phyloP scores from a whole-genome alignment of 1,140 invertebrate genomes.

The Theocolax elegans region DNA sequence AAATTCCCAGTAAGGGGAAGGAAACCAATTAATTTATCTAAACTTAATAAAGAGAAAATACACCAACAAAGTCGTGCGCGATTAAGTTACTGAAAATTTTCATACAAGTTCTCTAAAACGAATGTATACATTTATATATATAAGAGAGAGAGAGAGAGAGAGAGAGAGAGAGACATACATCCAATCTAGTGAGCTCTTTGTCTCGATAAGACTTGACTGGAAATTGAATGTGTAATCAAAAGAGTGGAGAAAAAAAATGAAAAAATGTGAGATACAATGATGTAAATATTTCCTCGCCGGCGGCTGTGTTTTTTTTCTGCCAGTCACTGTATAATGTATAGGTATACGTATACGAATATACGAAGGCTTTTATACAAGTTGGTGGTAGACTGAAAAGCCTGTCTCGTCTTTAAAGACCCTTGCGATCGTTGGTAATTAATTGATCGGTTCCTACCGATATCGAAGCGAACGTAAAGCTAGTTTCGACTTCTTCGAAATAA shows the following conservation, averaged over 20 bases:
- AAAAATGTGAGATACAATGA: neutral
- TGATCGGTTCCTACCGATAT: constrained; percentile 54
- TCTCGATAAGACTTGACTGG: constrained; percentile 45
- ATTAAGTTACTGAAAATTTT: too few species aligned
- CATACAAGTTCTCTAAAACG: too few species aligned
- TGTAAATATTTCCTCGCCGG: constrained; percentile 1
- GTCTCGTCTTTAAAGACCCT: constrained; percentile 6
- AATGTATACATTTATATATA: too few species aligned
- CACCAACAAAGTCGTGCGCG: too few species aligned
- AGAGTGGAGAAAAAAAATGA: too few species aligned
- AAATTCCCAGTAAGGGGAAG: too few species aligned
- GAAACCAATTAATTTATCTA: too few species aligned
- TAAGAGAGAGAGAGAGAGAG: too few species aligned
- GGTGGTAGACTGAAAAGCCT: too few species aligned
- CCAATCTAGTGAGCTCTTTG: neutral
- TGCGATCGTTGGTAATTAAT: constrained; percentile 55
- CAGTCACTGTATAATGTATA: constrained; percentile 45
- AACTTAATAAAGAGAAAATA: too few species aligned
- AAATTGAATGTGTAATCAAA: constrained; percentile 56
- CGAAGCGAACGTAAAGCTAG: constrained; percentile 43
- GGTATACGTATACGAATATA: neutral
- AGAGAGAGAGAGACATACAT: too few species aligned
- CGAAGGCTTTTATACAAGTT: neutral
- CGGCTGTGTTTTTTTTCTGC: constrained; percentile 44
- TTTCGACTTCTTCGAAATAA: constrained; percentile 44